A percentile compares a stretch with the other conserved stretches of the same genome.
Conservation (phyloP, 1,140 invertebrate species). For the Drosophila simulans region DNA sequence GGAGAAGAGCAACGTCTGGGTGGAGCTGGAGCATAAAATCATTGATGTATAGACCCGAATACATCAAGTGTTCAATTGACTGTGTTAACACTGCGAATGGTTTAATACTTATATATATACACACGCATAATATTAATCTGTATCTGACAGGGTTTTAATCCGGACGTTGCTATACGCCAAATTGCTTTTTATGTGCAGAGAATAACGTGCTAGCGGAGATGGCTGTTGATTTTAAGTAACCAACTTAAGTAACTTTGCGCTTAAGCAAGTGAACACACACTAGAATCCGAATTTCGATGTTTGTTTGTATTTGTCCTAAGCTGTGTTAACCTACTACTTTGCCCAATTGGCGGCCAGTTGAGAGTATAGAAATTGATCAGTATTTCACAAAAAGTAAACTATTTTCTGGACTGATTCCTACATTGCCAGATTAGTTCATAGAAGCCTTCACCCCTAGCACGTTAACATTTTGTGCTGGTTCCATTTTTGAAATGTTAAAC, state of each 20-base stretch:
- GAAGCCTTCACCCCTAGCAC: slow-evolving; percentile 24
- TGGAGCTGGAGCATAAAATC: slow-evolving; percentile 72
- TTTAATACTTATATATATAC: slow-evolving; percentile 49
- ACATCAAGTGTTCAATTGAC: slow-evolving; percentile 73
- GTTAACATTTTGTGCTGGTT: slow-evolving; percentile 29
- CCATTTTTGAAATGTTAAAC: slow-evolving; percentile 35
- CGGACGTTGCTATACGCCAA: slow-evolving; percentile 36
- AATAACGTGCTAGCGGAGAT: slow-evolving; percentile 31
- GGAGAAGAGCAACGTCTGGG: slow-evolving; percentile 79
- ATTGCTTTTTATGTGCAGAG: slow-evolving; percentile 19
- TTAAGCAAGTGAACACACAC: slow-evolving; percentile 8
- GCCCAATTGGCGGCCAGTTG: neutral
- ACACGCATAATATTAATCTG: slow-evolving; percentile 14
- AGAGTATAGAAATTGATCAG: slow-evolving; percentile 17
- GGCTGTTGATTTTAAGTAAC: slow-evolving; percentile 13
- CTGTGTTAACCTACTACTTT: neutral
- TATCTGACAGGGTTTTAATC: slow-evolving; percentile 46
- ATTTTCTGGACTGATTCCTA: slow-evolving; percentile 1
- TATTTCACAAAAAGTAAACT: slow-evolving; percentile 30
- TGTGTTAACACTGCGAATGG: slow-evolving; percentile 75
- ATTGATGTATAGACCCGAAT: slow-evolving; percentile 66
- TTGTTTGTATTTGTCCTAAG: slow-evolving; percentile 5
- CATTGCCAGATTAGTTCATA: slow-evolving; percentile 5
- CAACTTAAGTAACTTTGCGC: slow-evolving; percentile 1
- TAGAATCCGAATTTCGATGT: slow-evolving; percentile 15